phyloP scores from a whole-genome alignment of 2,888 invertebrate genomes.

The Acrobeloides nanus region DNA sequence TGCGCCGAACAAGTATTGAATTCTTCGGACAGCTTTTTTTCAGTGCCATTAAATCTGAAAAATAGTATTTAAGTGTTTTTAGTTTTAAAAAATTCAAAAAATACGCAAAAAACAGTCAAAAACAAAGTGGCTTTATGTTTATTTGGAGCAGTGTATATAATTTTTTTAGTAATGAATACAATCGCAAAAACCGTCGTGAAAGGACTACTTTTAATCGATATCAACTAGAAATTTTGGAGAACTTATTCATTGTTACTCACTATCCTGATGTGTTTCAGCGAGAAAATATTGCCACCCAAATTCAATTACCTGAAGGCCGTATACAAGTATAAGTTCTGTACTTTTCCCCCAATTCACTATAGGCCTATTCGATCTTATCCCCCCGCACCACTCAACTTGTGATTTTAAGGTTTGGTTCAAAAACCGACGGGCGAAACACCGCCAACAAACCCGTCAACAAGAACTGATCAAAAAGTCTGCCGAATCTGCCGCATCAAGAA shows the following conservation, averaged over 20 bases:
- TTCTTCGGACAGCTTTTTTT: too few relatives aligned
- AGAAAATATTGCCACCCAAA: constrained; percentile 44
- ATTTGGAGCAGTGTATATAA: too few relatives aligned
- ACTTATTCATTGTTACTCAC: constrained; percentile 22
- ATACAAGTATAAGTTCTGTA: constrained; percentile 36
- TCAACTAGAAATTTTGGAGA: constrained; percentile 36
- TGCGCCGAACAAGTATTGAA: too few relatives aligned
- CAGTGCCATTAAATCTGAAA: too few relatives aligned
- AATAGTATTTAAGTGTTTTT: too few relatives aligned
- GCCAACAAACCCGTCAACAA: too few relatives aligned
- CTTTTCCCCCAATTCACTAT: background rate
- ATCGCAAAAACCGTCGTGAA: constrained; percentile 40
- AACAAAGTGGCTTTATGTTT: too few relatives aligned
- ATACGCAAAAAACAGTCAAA: too few relatives aligned
- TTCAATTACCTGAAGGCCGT: constrained; percentile 42
- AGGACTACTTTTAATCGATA: constrained; percentile 47
- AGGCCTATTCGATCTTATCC: background rate
- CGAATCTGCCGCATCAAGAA: too few relatives aligned
- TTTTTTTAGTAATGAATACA: too few relatives aligned
- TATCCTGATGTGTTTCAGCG: constrained; percentile 46
- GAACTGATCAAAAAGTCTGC: too few relatives aligned
- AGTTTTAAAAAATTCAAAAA: too few relatives aligned
- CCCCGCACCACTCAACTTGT: background rate
- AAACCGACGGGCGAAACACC: constrained; percentile 46
- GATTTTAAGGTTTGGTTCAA: constrained; percentile 48